Evolutionary conservation across 1,140 invertebrate genomes (phyloP).

Genomic region (Diorhabda carinulata): DNA sequence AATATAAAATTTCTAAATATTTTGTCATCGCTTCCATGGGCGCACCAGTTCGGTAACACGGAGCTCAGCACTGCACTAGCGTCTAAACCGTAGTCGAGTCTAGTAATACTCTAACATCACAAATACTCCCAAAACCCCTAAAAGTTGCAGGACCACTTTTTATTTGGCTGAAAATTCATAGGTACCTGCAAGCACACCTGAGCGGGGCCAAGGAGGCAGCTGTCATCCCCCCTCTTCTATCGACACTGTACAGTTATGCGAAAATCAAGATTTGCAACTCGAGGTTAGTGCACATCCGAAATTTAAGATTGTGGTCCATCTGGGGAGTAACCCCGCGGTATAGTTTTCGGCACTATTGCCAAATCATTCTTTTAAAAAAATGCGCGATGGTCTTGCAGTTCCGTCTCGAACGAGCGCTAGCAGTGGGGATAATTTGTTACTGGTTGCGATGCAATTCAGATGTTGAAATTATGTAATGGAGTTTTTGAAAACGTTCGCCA

Average conservation of each 20-base stretch:
- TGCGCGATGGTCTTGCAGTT: no score
- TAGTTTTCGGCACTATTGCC: not conserved
- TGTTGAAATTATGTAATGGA: no score
- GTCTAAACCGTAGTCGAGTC: constrained; percentile 48
- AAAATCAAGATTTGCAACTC: constrained; percentile 47
- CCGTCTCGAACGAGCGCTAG: no score
- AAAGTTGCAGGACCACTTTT: constrained; percentile 50
- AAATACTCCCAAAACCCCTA: constrained; percentile 45
- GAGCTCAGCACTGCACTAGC: constrained; percentile 31
- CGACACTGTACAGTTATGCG: constrained; percentile 44
- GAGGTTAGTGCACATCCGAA: constrained; percentile 21
- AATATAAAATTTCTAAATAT: constrained; percentile 9
- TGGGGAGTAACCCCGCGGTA: constrained; percentile 7
- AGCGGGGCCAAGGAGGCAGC: constrained; percentile 23
- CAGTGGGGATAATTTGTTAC: no score
- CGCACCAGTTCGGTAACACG: constrained; percentile 22
- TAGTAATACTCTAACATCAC: constrained; percentile 49
- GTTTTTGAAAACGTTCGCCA: no score
- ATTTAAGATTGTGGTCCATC: constrained; percentile 19
- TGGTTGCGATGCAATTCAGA: no score
- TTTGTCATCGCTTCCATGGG: constrained; percentile 25
- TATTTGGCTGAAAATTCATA: constrained; percentile 49
- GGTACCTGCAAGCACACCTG: constrained; percentile 39
- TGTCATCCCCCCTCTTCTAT: constrained; percentile 36
- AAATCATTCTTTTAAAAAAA: not conserved